phyloP scores from a whole-genome alignment of 2,888 invertebrate genomes.

The Megalurothrips usitatus region DNA sequence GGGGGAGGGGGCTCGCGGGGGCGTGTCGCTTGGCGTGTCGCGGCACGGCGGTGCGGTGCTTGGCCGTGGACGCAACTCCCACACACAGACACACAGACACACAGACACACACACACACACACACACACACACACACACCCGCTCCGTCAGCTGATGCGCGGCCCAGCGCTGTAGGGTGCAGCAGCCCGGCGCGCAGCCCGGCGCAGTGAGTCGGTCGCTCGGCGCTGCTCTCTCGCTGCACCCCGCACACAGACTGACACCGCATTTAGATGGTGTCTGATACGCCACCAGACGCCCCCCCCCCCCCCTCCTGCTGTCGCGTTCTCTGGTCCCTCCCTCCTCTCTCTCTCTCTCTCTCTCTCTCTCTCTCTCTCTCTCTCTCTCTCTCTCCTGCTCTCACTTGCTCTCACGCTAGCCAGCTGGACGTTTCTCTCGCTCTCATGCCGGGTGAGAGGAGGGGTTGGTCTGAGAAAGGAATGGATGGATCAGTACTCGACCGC shows the following conservation, averaged over 20 bases:
- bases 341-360: too few relatives aligned
- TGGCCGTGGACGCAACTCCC: neutral
- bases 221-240: neutral
- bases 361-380: too few relatives aligned
- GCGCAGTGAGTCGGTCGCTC: too few relatives aligned
- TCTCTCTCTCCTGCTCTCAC: too few relatives aligned
- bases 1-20: neutral
- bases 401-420: neutral
- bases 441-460: too few relatives aligned
- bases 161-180: too few relatives aligned
- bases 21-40: neutral
- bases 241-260: slow-evolving; percentile 6
- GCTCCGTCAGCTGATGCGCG: neutral
- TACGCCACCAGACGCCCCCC: neutral
- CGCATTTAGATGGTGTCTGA: slow-evolving; percentile 22
- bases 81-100: neutral
- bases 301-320: too few relatives aligned
- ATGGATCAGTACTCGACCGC: too few relatives aligned
- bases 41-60: neutral
- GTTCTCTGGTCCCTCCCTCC: too few relatives aligned
- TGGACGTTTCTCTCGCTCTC: neutral
- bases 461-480: too few relatives aligned
- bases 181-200: too few relatives aligned
- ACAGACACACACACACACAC: neutral
- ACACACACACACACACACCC: neutral